These are phyloP conservation scores for Cossypha polioptera DNA, from an alignment of 2,797 vertebrate species.

Conservation along the genomic window DNA sequence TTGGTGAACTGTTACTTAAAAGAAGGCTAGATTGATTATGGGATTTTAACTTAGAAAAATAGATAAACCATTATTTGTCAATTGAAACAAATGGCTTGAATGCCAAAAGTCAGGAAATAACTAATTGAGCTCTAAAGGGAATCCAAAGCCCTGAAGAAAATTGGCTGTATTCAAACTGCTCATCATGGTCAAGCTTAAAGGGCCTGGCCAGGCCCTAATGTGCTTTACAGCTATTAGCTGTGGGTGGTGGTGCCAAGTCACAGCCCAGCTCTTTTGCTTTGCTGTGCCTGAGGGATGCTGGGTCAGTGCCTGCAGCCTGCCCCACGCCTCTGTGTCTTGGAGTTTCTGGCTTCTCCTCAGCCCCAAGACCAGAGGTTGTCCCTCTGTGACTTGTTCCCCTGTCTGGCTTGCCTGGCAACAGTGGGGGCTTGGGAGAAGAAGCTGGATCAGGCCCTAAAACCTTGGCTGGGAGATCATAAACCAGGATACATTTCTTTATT, in stretches of 20 bases:
- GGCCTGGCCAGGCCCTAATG: neutral
- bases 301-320: neutral
- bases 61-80: neutral
- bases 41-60: neutral
- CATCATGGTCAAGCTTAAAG: neutral
- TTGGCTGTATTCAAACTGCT: neutral
- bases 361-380: neutral
- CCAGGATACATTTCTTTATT: rapidly evolving
- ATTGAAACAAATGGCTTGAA: neutral
- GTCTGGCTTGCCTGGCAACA: rapidly evolving
- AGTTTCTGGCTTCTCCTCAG: neutral
- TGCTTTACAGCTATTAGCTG: neutral
- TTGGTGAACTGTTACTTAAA: neutral
- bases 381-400: rapidly evolving
- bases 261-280: neutral
- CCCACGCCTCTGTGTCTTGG: rapidly evolving
- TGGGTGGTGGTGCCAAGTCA: neutral
- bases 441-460: neutral
- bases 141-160: neutral
- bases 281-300: neutral
- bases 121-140: neutral
- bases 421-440: neutral
- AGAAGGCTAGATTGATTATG: neutral
- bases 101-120: neutral
- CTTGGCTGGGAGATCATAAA: neutral